Conservation (phyloP, 2,888 invertebrate species). For the Limulus polyphemus region DNA sequence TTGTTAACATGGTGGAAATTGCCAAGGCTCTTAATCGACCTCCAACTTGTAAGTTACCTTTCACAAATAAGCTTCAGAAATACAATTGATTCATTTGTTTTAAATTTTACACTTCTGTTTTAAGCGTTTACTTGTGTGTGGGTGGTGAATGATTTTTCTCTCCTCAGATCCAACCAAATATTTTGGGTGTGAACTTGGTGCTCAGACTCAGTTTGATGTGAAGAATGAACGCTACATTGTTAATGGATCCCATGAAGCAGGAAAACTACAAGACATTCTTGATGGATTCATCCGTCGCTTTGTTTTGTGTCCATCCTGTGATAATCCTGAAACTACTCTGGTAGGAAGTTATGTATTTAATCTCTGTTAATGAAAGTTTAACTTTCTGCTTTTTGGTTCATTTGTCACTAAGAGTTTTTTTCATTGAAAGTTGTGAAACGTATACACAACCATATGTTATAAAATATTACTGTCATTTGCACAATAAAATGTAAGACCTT, state of each 20-base stretch:
- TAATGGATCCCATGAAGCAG: constrained; percentile 95
- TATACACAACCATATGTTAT: too few relatives aligned
- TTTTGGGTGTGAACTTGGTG: constrained; percentile 98
- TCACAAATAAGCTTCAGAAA: too few relatives aligned
- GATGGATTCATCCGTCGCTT: constrained; percentile 89
- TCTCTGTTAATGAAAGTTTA: too few relatives aligned
- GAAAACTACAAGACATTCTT: constrained; percentile 86
- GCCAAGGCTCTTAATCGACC: constrained; percentile 95
- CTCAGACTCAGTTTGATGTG: constrained; percentile 95
- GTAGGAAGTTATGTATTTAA: constrained; percentile 33
- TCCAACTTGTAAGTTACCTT: constrained; percentile 65
- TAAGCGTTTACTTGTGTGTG: too few relatives aligned
- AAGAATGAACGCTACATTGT: constrained; percentile 99
- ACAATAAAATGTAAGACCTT: too few relatives aligned
- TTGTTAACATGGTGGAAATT: constrained; percentile 98
- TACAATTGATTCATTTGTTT: too few relatives aligned
- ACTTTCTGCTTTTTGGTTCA: too few relatives aligned
- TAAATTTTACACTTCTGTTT: too few relatives aligned
- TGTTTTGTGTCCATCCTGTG: constrained; percentile 86
- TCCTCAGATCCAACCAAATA: constrained; percentile 75
- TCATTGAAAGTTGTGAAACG: too few relatives aligned
- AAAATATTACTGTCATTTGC: too few relatives aligned
- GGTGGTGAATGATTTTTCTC: not conserved
- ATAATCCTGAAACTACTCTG: constrained; percentile 96
- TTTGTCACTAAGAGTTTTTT: too few relatives aligned